Base-by-base conservation (phyloP, 2,888 invertebrate species). In the Rhagonycha lutea region DNA sequence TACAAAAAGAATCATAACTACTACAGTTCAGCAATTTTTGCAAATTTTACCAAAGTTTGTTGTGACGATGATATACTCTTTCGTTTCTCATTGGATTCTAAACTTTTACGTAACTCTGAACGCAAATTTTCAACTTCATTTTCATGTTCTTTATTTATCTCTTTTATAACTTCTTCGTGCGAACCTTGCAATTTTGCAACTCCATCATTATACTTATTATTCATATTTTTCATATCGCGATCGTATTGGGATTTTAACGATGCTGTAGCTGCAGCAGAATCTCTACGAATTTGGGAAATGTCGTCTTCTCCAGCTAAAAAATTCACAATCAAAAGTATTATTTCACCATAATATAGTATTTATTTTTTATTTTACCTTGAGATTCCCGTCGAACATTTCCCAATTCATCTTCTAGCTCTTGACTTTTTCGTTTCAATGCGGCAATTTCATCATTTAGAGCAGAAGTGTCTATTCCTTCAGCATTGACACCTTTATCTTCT, bases 171-270 rank as follows among this genome's bases (percentile, higher is more conserved):
- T 80, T 90, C 89, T 82, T 90, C 90, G 47, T 91, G 90, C 29
- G 90, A 86, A 77, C 85, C 86, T 84, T 91, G 91, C 81, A 91
- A 87, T 79, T 88, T 89, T 79, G 87, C 88, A 4, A 91, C 89
- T n/a, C 90, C 90, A 78, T 88, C 88, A 81, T 90, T 89, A 79
- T 91, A 90, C 81, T 90, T 89, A 73, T 89, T 89, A 24, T 90
- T 86, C 72, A 91, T 87, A 77, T 86, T 89, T 81, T 89, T 89
- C 68, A 90, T 88, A 70, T 91, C 89, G 79, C 84, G 87, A 47
- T 91, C 90, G 79, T 90, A 90, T 81, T 91, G 91, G 14, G 86
- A 80, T 86, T 91, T 90, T 62, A 91, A 86, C 4, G 87, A 79
- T 4, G 82, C 83, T 32, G 86, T 83, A 5, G 82, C 82, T 14